Percentiles rank a stretch among this genome's conserved stretches.
Evolutionary conservation across 2,113 vertebrate species (phyloP).

Genomic region (Strix aluco): DNA sequence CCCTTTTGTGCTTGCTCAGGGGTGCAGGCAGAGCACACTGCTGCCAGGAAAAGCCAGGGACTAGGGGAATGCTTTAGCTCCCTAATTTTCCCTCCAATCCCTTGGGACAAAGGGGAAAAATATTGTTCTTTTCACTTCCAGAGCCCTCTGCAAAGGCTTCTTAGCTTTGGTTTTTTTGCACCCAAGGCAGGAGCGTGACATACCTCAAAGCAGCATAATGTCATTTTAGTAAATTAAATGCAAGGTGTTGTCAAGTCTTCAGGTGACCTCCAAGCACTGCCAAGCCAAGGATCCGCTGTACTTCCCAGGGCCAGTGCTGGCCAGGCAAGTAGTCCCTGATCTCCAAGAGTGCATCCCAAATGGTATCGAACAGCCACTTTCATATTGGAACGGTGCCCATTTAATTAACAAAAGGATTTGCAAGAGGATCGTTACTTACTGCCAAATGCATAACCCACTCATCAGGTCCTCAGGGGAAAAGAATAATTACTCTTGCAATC

Average conservation of each 20-base stretch:
- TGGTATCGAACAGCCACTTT: neutral
- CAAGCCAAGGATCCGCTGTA: neutral
- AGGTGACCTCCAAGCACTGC: neutral
- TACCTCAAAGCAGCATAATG: neutral
- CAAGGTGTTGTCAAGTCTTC: neutral
- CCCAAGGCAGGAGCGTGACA: rapidly evolving
- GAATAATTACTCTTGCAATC: neutral
- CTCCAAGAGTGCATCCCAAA: neutral
- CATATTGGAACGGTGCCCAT: neutral
- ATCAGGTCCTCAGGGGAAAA: neutral
- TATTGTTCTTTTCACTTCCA: neutral
- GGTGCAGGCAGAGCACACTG: neutral
- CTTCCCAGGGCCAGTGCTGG: neutral
- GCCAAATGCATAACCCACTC: constrained; percentile 10
- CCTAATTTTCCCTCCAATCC: neutral
- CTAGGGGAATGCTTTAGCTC: rapidly evolving
- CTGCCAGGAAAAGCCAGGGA: neutral
- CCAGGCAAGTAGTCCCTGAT: neutral
- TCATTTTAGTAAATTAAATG: neutral
- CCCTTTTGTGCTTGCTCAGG: too few relatives aligned
- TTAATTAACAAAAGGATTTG: constrained; percentile 50
- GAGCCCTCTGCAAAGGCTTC: neutral
- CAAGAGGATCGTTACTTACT: neutral
- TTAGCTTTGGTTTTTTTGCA: neutral
- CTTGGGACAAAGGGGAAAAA: neutral